A percentile compares a stretch with the other conserved stretches of the same genome.
phyloP scores from a whole-genome alignment of 2,797 vertebrate species.

The Darevskia mixta region DNA sequence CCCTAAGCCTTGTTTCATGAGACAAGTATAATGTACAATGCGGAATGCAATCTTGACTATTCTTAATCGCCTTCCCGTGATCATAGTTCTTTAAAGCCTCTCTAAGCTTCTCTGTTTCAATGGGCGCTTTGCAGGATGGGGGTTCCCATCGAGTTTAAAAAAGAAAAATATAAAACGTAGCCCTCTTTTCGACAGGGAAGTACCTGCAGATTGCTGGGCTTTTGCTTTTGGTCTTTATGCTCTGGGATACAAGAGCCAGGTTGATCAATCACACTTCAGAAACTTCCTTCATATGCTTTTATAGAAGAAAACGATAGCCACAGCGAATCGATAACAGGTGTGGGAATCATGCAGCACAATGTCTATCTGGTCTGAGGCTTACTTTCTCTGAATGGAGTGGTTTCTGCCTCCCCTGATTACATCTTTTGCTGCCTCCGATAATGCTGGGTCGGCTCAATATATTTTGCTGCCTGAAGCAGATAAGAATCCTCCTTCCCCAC shows the following conservation, averaged over 20 bases:
- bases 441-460: too few relatives aligned
- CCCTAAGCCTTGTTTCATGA: slow-evolving; percentile 62
- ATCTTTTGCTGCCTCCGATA: neutral
- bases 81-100: slow-evolving; percentile 31
- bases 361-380: neutral
- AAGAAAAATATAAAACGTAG: neutral
- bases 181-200: neutral
- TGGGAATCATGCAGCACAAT: neutral
- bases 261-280: slow-evolving; percentile 9
- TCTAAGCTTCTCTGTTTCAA: neutral
- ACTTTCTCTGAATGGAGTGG: neutral
- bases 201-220: neutral
- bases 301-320: neutral
- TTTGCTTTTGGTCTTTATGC: neutral
- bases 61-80: slow-evolving; percentile 27
- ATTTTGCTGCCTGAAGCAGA: too few relatives aligned
- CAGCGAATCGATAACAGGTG: neutral
- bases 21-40: slow-evolving; percentile 58
- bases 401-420: neutral
- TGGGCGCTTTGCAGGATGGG: neutral
- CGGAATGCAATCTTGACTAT: slow-evolving; percentile 20
- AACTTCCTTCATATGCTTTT: neutral
- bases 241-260: neutral
- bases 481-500: too few relatives aligned
- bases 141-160: slow-evolving; percentile 25